Evolutionary conservation across 2,113 vertebrate species (phyloP).

Genomic region (Lepidothrix coronata): DNA sequence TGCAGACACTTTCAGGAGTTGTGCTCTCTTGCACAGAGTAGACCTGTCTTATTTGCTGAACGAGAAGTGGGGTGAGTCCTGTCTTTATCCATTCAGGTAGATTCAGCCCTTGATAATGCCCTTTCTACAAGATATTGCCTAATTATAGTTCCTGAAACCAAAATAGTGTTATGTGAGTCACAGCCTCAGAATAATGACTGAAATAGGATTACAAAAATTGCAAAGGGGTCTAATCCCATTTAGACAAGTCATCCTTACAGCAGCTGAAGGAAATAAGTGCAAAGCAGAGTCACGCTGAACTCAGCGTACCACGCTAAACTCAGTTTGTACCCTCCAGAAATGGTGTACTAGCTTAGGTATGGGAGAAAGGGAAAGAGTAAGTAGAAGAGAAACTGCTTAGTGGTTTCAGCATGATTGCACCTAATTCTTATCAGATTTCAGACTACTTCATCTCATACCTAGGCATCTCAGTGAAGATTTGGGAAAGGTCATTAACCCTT

Average conservation of each 20-base stretch:
- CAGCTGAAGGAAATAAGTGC: background rate
- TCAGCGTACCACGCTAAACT: too few species aligned
- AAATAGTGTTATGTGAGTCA: background rate
- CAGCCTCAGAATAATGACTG: background rate
- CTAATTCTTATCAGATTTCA: background rate
- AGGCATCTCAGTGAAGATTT: too few species aligned
- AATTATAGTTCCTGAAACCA: background rate
- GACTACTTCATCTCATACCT: rapidly evolving
- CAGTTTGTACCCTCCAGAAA: background rate
- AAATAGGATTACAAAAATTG: background rate
- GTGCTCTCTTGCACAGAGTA: background rate
- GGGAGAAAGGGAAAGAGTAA: background rate
- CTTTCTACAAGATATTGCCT: background rate
- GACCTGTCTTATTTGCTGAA: background rate
- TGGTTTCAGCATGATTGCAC: background rate
- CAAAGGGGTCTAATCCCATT: background rate
- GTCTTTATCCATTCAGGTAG: background rate
- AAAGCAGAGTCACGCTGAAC: background rate
- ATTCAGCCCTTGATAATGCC: background rate
- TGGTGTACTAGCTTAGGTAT: background rate
- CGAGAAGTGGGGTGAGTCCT: background rate
- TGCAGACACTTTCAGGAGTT: background rate
- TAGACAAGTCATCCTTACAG: background rate
- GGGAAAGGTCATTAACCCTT: too few species aligned
- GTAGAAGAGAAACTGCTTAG: background rate